Base-by-base conservation (phyloP, 1,140 invertebrate genomes). In the Drosophila neocordata region DNA sequence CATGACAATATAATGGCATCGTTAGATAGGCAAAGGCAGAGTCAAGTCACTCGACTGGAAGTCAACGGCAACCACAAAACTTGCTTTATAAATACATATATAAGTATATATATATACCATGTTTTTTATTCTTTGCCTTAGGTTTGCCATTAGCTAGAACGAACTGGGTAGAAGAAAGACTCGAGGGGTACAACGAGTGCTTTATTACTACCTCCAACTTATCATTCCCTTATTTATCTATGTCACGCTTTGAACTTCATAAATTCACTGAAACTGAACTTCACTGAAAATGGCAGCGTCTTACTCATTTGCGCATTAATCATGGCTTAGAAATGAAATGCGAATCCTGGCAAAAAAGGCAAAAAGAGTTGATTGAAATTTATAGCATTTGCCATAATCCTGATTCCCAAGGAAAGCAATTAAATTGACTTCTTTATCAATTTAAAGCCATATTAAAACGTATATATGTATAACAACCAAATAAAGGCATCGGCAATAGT, bases 1-100 rank as follows among this genome's bases (percentile, higher is more conserved):
- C 80, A 84, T 79, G 80, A 84, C 80, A 84, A 84, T 73, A 67
- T 84, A 84, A 84, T 84, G 80, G 72, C 80, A 79, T 84, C 80
- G 80, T 84, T 83, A 84, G 60, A 78, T 71, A 52, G 77, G 51
- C 77, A 64, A 31, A 44, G 56, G 41, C 37, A 59, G 15, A 60
- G 38, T 34, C 13, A 31, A 75, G 37, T 58, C 68, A 72, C 59
- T 63, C 44, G 44, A 67, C 61, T 60, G 69, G 52, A 75, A 77
- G 66, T 72, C 20, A 37, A 48, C 27, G 51, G 15, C 37, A 37
- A 60, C 58, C 58, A 31, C 58, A 60, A 27, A 60, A 60, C 35
- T 44, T 38, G 37, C 58, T 44, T 44, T 60, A 37, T 31, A 31
- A 31, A 31, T 31, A 31, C 7, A 31, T 31, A 31, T 1, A 24